phyloP scores from a whole-genome alignment of 1,140 invertebrate species.

The Antheraea pernyi region DNA sequence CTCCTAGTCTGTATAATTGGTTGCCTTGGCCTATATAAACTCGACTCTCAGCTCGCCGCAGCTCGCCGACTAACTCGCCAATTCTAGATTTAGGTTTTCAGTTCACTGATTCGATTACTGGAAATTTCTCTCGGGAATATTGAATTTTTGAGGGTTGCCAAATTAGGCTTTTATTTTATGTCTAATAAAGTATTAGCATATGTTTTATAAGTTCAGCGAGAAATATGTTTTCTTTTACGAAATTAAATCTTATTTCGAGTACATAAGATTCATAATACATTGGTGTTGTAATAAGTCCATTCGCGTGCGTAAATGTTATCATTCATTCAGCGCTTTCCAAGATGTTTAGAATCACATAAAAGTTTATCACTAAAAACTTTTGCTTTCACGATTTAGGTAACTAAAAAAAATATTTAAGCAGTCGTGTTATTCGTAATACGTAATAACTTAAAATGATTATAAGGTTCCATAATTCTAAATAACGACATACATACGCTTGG shows the following conservation, averaged over 20 bases:
- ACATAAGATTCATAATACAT: not conserved
- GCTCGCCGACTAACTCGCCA: constrained; percentile 63
- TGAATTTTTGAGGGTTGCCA: not conserved
- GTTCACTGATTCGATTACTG: constrained; percentile 64
- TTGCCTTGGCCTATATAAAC: constrained; percentile 74
- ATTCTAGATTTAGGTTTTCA: constrained; percentile 78
- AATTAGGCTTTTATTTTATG: not conserved
- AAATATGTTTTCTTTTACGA: not conserved
- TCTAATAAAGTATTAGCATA: not conserved
- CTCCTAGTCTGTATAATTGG: constrained; percentile 62
- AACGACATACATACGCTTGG: too few relatives aligned
- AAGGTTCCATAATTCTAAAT: too few relatives aligned
- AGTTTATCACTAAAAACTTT: too few relatives aligned
- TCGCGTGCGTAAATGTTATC: not conserved
- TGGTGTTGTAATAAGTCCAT: not conserved
- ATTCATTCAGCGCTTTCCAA: not conserved
- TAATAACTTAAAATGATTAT: too few relatives aligned
- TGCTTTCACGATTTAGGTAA: too few relatives aligned
- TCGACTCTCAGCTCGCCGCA: constrained; percentile 48
- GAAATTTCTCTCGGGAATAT: constrained; percentile 37
- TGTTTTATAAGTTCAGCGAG: not conserved
- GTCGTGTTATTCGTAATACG: too few relatives aligned
- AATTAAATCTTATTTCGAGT: not conserved
- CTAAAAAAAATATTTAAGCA: too few relatives aligned
- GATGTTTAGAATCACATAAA: not conserved